Percentiles rank a stretch among this genome's conserved stretches.
phyloP scores from a whole-genome alignment of 2,797 vertebrate genomes.

The Muscicapa comitata region DNA sequence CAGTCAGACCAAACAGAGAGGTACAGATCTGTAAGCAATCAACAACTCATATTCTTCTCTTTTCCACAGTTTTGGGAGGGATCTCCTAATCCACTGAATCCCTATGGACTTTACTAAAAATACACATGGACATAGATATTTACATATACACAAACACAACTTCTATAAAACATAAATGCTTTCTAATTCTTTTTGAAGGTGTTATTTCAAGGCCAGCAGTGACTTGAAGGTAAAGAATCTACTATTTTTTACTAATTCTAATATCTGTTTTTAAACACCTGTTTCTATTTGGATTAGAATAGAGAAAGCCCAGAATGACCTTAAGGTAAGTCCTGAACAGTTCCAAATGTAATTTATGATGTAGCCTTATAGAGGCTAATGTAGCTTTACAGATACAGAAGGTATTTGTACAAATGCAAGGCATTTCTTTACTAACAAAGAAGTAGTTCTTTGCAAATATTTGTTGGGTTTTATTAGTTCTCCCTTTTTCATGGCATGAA shows the following conservation, averaged over 20 bases:
- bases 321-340: background rate
- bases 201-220: background rate
- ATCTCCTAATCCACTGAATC: background rate
- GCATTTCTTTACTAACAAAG: background rate
- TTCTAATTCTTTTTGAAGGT: background rate
- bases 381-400: background rate
- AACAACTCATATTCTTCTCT: fast-evolving
- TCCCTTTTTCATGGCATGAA: background rate
- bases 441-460: background rate
- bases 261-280: background rate
- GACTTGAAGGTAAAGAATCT: background rate
- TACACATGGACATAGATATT: background rate
- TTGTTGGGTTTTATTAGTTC: background rate
- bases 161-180: background rate
- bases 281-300: background rate
- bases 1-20: background rate
- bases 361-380: background rate
- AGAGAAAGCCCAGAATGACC: background rate
- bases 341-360: background rate
- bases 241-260: background rate
- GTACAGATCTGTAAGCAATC: background rate
- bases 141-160: background rate
- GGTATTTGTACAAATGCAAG: background rate
- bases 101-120: background rate
- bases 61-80: background rate